A percentile compares a stretch with the other conserved stretches of the same genome.
Conservation (phyloP, 2,113 vertebrate species). For the Oncorhynchus mykiss region DNA sequence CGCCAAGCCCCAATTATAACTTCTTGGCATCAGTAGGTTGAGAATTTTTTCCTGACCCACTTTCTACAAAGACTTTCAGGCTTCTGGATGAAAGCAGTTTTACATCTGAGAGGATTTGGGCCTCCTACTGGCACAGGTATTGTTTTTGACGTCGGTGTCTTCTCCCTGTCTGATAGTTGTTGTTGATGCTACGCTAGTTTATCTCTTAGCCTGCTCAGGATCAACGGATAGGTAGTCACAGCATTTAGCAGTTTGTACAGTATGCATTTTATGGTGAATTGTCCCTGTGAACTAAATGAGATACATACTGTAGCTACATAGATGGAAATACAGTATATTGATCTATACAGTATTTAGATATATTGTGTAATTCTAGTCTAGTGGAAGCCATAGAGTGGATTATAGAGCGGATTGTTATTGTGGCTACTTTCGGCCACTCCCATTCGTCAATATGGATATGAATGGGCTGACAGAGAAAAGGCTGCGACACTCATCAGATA, state of each 20-base stretch:
- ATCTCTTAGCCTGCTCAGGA: not conserved
- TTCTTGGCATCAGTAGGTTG: too few relatives aligned
- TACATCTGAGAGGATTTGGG: too few relatives aligned
- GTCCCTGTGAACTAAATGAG: not conserved
- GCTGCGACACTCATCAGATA: slow-evolving; percentile 53
- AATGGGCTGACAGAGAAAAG: slow-evolving; percentile 20
- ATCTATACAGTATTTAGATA: not conserved
- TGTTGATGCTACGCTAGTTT: not conserved
- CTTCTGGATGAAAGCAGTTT: too few relatives aligned
- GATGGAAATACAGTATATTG: not conserved
- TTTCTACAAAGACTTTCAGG: too few relatives aligned
- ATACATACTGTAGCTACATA: not conserved
- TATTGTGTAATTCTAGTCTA: not conserved
- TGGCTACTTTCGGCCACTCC: slow-evolving; percentile 1
- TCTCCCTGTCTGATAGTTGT: not conserved
- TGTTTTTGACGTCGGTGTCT: not conserved
- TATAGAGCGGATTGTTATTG: not conserved
- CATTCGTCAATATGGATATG: slow-evolving; percentile 32
- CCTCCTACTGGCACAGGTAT: too few relatives aligned
- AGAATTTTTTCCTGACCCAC: too few relatives aligned
- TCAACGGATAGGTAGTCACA: not conserved
- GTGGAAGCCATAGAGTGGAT: not conserved
- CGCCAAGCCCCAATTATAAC: too few relatives aligned
- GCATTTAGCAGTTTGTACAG: not conserved
- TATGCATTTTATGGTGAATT: not conserved